Percentiles rank a stretch among this genome's conserved stretches.
Conservation (phyloP, 1,140 invertebrate genomes). For the Aricia agestis region DNA sequence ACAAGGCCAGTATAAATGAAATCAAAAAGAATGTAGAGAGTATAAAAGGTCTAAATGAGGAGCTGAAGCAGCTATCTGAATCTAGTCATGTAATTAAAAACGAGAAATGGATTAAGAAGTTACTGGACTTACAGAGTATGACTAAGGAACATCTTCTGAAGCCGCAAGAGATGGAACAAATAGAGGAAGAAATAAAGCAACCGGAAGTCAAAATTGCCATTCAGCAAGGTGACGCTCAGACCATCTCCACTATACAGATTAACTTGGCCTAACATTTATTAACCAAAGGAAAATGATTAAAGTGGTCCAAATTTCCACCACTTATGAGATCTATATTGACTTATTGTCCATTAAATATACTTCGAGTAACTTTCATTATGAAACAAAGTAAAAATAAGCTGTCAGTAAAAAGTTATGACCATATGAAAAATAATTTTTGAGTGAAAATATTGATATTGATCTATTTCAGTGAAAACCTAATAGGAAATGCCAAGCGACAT, state of each 20-base stretch:
- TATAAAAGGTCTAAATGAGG: constrained; percentile 37
- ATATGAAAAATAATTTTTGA: too few species aligned
- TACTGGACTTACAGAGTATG: constrained; percentile 38
- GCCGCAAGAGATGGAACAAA: not conserved
- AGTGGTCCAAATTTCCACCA: too few species aligned
- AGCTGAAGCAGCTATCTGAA: constrained; percentile 28
- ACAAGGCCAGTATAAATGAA: constrained; percentile 23
- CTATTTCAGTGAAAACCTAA: too few species aligned
- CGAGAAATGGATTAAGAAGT: constrained; percentile 48
- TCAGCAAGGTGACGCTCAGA: not conserved
- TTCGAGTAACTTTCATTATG: too few species aligned
- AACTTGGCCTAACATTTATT: not conserved
- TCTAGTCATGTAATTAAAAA: constrained; percentile 35
- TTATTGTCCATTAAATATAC: too few species aligned
- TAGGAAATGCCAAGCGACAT: too few species aligned
- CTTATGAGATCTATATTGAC: too few species aligned
- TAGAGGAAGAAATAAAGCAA: not conserved
- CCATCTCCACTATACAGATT: not conserved
- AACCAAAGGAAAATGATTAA: too few species aligned
- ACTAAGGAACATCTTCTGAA: not conserved
- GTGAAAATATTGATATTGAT: too few species aligned
- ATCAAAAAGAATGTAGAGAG: constrained; percentile 37
- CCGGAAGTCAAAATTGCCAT: not conserved
- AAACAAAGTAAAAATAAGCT: too few species aligned
- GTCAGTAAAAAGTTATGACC: too few species aligned